Evolutionary conservation across 2,113 vertebrate genomes (phyloP), one percentile per base, ranked within the genome.

Genomic region (Chiloscyllium plagiosum): DNA sequence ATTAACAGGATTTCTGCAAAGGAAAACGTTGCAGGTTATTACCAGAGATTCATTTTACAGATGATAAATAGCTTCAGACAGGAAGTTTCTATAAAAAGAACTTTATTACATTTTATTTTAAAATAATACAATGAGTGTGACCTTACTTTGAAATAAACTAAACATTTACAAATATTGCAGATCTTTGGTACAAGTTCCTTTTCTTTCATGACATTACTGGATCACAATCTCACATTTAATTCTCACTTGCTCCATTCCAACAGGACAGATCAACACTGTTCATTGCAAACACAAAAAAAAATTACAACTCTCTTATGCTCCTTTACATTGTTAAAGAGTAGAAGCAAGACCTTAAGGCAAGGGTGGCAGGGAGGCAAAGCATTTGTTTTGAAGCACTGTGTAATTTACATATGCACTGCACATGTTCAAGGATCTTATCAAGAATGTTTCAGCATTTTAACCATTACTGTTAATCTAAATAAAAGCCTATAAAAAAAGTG

Each of bases 261-360:
- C 8, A 52, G 42, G 20, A 24, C 24, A 52, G 69, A 52, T 33
- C 47, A 42, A 33, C 69, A 24, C 68, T 22, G 33, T 29, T 20
- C 56, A 93, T 42, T 69, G 92, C 92, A 94, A 70, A 37, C 19
- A 4, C 42, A 29, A 26, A 10, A 50, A 95, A 50, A 29, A 95
- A 52, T 72, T 95, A 95, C 69, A 76, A 52, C 12, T 50, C 13
- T n/a, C 2, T 5, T 10, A 68, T 22, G 69, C n/a, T 94, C 92
- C 86, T 56, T 94, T 56, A 61, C 5, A 65, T 17, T 0, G 65
- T 50, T 50, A 72, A 95, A 42, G 52, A 95, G 68, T 50, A 47
- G 93, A 95, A 95, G 93, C 42, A 50, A 29, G 10, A 70, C 12
- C 68, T 72, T 95, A 95, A 95, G 93, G 93, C 94, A 95, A 72